Percentiles rank a stretch among this genome's conserved stretches.
Evolutionary conservation across 2,113 vertebrate species (phyloP).

Genomic region (Anoplopoma fimbria): DNA sequence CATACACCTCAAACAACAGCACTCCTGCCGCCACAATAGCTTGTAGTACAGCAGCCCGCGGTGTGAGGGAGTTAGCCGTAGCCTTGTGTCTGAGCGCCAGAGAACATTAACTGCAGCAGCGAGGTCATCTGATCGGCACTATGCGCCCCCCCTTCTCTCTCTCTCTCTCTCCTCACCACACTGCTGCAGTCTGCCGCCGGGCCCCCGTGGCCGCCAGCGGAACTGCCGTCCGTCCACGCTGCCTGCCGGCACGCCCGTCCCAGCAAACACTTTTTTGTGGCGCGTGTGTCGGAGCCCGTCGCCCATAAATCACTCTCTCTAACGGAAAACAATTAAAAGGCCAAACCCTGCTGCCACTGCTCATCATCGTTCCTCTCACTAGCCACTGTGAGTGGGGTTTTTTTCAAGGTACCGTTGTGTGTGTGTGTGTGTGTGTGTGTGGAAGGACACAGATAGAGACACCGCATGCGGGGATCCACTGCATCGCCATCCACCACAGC

Average conservation of each 20-base stretch:
- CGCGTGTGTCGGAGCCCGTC: slow-evolving; percentile 8
- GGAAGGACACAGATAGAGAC: slow-evolving; percentile 22
- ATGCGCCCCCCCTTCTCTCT: slow-evolving; percentile 74
- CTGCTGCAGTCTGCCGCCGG: slow-evolving; percentile 72
- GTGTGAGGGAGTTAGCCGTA: slow-evolving; percentile 64
- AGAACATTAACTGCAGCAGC: slow-evolving; percentile 85
- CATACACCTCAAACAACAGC: slow-evolving; percentile 40
- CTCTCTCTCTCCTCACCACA: slow-evolving; percentile 49
- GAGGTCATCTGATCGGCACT: slow-evolving; percentile 82
- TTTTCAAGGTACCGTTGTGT: slow-evolving; percentile 7
- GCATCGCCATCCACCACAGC: slow-evolving; percentile 66
- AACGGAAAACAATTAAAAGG: slow-evolving; percentile 48
- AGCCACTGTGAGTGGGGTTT: slow-evolving; percentile 18
- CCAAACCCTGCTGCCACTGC: slow-evolving; percentile 10
- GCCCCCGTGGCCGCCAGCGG: slow-evolving; percentile 63
- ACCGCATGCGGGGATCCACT: slow-evolving; percentile 51
- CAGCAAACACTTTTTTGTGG: slow-evolving; percentile 15
- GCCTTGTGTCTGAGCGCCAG: slow-evolving; percentile 77
- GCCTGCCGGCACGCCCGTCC: slow-evolving; percentile 20
- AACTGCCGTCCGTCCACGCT: slow-evolving; percentile 47
- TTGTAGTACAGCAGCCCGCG: slow-evolving; percentile 74
- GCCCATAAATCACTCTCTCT: slow-evolving; percentile 48
- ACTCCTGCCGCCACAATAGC: slow-evolving; percentile 57
- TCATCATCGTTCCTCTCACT: slow-evolving; percentile 49
- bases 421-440: slow-evolving; percentile 8